Conservation (phyloP, 2,113 vertebrate species). For the Macrotis lagotis region DNA sequence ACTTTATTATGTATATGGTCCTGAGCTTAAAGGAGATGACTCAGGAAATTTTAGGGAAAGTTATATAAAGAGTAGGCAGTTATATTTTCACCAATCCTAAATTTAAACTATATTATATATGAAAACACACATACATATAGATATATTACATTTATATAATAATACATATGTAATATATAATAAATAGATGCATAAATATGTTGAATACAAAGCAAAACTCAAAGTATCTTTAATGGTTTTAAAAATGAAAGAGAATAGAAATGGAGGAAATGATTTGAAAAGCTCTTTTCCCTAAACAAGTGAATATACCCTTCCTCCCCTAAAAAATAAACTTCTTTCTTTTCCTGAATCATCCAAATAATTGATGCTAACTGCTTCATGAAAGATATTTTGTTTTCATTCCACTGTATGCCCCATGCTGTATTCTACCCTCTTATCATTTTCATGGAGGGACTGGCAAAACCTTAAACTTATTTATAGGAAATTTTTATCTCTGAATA, state of each 20-base stretch:
- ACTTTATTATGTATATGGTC: not conserved
- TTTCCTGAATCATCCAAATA: not conserved
- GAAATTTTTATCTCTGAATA: not conserved
- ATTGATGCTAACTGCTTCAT: not conserved
- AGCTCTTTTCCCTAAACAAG: not conserved
- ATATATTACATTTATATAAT: not conserved
- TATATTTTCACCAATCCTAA: not conserved
- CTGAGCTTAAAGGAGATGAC: not conserved
- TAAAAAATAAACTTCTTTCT: not conserved
- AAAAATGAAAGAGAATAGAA: not conserved
- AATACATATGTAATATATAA: not conserved
- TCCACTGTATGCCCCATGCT: not conserved
- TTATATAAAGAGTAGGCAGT: not conserved
- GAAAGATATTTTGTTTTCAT: not conserved
- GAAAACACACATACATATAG: not conserved
- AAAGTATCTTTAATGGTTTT: not conserved
- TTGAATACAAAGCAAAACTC: not conserved
- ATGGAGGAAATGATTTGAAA: not conserved
- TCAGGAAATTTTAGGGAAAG: not conserved
- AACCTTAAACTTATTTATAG: not conserved
- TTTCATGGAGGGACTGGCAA: not conserved
- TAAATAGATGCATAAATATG: not conserved
- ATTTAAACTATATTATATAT: not conserved
- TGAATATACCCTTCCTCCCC: not conserved
- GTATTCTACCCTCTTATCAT: not conserved